These are phyloP conservation scores for Pemphredon lugubris DNA, from an alignment of 2,888 invertebrate species.

Conservation along the genomic window DNA sequence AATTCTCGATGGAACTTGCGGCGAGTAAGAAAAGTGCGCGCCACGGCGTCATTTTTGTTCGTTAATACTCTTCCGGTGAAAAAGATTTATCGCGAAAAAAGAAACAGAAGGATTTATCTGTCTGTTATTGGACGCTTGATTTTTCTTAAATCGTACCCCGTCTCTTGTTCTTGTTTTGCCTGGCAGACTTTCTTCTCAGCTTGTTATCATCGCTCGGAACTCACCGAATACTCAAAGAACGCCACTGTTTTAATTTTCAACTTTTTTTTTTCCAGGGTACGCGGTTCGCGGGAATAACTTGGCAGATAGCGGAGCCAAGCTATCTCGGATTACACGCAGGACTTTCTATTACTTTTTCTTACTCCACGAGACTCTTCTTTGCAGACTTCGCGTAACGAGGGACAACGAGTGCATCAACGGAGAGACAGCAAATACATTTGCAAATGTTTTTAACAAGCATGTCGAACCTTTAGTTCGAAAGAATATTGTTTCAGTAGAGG, in stretches of 20 bases:
- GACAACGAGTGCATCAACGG: background rate
- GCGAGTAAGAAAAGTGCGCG: too few relatives aligned
- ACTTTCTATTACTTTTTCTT: background rate
- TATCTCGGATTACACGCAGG: background rate
- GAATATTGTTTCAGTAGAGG: too few relatives aligned
- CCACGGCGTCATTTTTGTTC: too few relatives aligned
- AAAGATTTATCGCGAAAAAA: too few relatives aligned
- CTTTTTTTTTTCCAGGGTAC: background rate
- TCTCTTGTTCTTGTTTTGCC: background rate
- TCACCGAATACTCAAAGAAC: constrained; percentile 15
- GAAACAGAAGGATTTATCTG: too few relatives aligned
- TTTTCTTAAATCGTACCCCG: too few relatives aligned
- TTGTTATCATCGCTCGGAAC: constrained; percentile 17
- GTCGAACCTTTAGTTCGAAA: too few relatives aligned
- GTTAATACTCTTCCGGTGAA: too few relatives aligned
- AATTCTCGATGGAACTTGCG: background rate
- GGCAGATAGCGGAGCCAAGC: background rate
- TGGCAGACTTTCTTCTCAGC: constrained; percentile 3
- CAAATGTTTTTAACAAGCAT: too few relatives aligned
- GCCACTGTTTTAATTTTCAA: background rate
- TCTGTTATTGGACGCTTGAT: too few relatives aligned
- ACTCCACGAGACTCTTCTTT: background rate
- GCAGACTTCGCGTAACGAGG: background rate
- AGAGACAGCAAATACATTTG: too few relatives aligned
- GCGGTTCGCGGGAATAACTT: background rate